A percentile compares a stretch with the other conserved stretches of the same genome.
phyloP scores from a whole-genome alignment of 2,113 vertebrate genomes.

The Stercorarius parasiticus region DNA sequence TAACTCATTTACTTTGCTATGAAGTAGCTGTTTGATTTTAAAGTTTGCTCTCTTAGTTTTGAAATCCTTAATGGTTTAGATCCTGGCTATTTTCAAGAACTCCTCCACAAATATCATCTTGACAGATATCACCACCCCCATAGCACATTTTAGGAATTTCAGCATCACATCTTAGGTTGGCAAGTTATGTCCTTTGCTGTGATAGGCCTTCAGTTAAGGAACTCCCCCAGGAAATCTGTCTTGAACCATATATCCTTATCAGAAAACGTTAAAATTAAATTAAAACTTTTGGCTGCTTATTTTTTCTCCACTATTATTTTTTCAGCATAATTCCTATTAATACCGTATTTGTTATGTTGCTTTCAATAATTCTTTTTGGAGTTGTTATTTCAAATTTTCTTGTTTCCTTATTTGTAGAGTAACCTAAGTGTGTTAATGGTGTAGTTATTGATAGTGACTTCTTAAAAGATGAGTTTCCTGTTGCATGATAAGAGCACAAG shows the following conservation, averaged over 20 bases:
- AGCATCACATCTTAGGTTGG: slow-evolving; percentile 40
- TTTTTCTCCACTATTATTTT: not conserved
- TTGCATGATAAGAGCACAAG: not conserved
- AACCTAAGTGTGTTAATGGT: not conserved
- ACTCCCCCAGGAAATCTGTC: slow-evolving; percentile 57
- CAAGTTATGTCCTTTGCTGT: slow-evolving; percentile 49
- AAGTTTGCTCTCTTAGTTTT: slow-evolving; percentile 36
- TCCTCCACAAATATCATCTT: slow-evolving; percentile 59
- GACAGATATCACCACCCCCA: slow-evolving; percentile 50
- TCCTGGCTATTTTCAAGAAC: slow-evolving; percentile 48
- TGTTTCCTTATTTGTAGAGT: not conserved
- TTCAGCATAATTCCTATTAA: not conserved
- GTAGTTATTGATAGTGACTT: not conserved
- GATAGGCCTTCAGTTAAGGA: slow-evolving; percentile 48
- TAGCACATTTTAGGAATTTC: slow-evolving; percentile 54
- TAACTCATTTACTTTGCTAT: not conserved
- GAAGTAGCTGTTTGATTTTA: slow-evolving; percentile 35
- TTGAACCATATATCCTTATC: not conserved
- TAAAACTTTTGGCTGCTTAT: not conserved
- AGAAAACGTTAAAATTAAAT: not conserved
- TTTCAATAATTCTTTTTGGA: not conserved
- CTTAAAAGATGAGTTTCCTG: not conserved
- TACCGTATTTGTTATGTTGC: not conserved
- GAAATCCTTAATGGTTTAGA: slow-evolving; percentile 31
- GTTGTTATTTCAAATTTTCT: not conserved